These are phyloP conservation scores for Proterorhinus semilunaris DNA, from an alignment of 2,113 vertebrate genomes.

Conservation along the genomic window DNA sequence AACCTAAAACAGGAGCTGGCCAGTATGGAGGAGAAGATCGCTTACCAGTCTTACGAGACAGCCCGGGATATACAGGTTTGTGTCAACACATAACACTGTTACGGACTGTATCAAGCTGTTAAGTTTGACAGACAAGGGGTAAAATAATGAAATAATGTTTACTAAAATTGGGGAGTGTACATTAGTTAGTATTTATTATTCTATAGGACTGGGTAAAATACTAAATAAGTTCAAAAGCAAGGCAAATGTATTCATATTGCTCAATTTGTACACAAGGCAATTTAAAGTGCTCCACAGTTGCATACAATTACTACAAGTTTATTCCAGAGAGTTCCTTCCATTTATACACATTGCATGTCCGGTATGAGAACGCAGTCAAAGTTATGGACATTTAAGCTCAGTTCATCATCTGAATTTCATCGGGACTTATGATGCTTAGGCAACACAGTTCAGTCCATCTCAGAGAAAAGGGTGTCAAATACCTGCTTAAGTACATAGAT, in stretches of 20 bases:
- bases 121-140: no score
- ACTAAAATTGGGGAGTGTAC: no score
- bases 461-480: constrained; percentile 6
- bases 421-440: constrained; percentile 4
- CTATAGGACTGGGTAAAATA: no score
- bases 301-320: background rate
- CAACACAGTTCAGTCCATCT: background rate
- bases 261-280: no score
- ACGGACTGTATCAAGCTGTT: no score
- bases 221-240: no score
- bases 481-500: constrained; percentile 11
- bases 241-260: no score
- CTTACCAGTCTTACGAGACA: constrained; percentile 96
- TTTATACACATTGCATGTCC: background rate
- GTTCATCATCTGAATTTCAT: background rate
- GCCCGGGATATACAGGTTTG: constrained; percentile 81
- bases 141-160: no score
- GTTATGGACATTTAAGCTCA: background rate
- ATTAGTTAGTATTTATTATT: no score
- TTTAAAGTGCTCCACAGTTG: no score
- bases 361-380: background rate
- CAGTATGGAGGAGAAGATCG: constrained; percentile 99
- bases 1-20: constrained; percentile 97
- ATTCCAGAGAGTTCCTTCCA: background rate
- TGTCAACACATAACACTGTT: constrained; percentile 14